Percentiles rank a stretch among this genome's conserved stretches.
These are phyloP conservation scores for Tarsius wallacei DNA, from an alignment of 2,797 vertebrate species.

Conservation along the genomic window DNA sequence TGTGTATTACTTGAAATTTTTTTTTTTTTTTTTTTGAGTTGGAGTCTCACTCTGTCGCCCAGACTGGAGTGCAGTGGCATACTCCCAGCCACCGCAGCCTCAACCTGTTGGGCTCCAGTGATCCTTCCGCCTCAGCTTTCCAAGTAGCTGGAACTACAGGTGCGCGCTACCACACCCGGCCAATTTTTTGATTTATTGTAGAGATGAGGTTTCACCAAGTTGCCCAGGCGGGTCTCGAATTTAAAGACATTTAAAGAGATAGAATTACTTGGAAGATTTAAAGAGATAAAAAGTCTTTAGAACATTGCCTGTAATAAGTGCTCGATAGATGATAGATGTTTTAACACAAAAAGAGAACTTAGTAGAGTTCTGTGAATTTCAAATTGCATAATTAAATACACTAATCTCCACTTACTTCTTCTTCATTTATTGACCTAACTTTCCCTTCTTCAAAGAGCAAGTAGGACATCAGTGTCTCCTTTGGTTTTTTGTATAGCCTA, in stretches of 20 bases:
- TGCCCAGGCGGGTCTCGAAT: no score
- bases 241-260: no score
- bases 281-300: conserved; percentile 27
- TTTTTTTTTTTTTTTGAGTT: no score
- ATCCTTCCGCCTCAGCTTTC: no score
- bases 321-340: not conserved
- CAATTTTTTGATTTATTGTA: no score
- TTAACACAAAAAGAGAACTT: conserved; percentile 6
- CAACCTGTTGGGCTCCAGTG: no score
- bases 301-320: not conserved
- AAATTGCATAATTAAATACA: conserved; percentile 20
- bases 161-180: no score
- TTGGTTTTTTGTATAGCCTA: conserved; percentile 5
- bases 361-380: not conserved
- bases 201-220: no score
- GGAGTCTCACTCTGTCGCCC: no score
- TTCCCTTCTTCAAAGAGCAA: conserved; percentile 25
- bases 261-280: not conserved
- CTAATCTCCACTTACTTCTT: not conserved
- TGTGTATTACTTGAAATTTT: not conserved
- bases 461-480: not conserved
- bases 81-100: no score
- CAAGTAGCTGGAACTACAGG: no score
- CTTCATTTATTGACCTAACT: not conserved
- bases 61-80: no score